Conservation (phyloP, 2,113 vertebrate genomes). For the Albula glossodonta region DNA sequence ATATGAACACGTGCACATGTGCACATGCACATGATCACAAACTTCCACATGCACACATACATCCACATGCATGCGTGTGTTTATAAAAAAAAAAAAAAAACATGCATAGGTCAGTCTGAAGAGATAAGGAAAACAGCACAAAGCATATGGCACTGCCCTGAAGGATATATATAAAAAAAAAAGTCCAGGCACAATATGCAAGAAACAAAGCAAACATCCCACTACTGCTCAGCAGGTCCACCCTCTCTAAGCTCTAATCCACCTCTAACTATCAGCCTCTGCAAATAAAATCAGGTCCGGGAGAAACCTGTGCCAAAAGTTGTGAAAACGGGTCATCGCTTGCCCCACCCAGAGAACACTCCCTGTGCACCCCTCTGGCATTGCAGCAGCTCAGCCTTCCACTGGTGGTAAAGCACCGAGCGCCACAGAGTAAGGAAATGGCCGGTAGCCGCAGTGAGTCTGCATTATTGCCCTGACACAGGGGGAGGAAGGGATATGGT, state of each 20-base stretch:
- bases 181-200: constrained; percentile 17
- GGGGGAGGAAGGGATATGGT: neutral
- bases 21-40: neutral
- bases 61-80: neutral
- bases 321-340: neutral
- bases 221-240: neutral
- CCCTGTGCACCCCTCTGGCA: neutral
- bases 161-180: neutral
- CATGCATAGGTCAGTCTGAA: neutral
- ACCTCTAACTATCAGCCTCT: constrained; percentile 21
- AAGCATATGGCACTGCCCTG: constrained; percentile 35
- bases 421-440: neutral
- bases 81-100: too few species aligned
- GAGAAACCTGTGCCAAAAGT: neutral
- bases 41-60: neutral
- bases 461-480: neutral
- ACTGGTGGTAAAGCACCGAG: neutral
- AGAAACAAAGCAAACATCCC: neutral
- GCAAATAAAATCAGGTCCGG: neutral
- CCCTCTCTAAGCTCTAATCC: constrained; percentile 32
- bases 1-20: neutral
- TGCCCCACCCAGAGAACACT: neutral
- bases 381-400: neutral
- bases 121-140: constrained; percentile 25
- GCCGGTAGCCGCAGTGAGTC: neutral